Evolutionary conservation across 2,888 invertebrate genomes (phyloP).

Genomic region (Andrena bicolor): DNA sequence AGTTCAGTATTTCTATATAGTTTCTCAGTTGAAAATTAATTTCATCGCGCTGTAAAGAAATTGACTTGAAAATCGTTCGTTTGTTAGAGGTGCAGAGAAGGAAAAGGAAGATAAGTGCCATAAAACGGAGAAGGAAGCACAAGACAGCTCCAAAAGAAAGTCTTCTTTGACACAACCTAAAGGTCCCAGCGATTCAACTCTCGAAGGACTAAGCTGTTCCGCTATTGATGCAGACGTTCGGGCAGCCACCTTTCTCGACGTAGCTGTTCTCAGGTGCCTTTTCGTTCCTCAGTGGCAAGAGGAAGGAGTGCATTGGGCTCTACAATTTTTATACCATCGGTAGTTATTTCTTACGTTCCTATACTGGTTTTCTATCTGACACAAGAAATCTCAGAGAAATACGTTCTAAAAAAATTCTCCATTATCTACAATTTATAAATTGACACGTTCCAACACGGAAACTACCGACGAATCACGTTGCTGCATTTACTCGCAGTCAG

Average conservation of each 20-base stretch:
- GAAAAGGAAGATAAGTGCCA: slow-evolving; percentile 66
- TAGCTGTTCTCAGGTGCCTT: slow-evolving; percentile 97
- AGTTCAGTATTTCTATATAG: slow-evolving; percentile 31
- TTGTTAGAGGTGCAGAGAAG: slow-evolving; percentile 50
- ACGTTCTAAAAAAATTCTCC: too few species aligned
- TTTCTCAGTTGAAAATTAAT: background rate
- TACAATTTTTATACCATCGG: slow-evolving; percentile 96
- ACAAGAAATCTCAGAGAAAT: too few species aligned
- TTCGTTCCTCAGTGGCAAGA: slow-evolving; percentile 99
- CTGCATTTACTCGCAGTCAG: too few species aligned
- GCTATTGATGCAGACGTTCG: slow-evolving; percentile 87
- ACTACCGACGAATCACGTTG: too few species aligned
- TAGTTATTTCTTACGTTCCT: slow-evolving; percentile 78
- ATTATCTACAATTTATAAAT: too few species aligned
- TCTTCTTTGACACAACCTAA: slow-evolving; percentile 47
- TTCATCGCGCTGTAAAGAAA: background rate
- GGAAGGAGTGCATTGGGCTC: slow-evolving; percentile 98
- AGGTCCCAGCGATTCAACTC: slow-evolving; percentile 64
- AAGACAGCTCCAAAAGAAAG: slow-evolving; percentile 60
- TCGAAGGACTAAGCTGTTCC: slow-evolving; percentile 58
- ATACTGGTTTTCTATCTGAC: background rate
- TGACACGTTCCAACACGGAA: too few species aligned
- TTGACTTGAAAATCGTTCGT: background rate
- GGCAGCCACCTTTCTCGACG: slow-evolving; percentile 97
- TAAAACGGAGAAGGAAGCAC: slow-evolving; percentile 67